Conservation (phyloP, 1,140 invertebrate species). For the Penaeus vannamei region DNA sequence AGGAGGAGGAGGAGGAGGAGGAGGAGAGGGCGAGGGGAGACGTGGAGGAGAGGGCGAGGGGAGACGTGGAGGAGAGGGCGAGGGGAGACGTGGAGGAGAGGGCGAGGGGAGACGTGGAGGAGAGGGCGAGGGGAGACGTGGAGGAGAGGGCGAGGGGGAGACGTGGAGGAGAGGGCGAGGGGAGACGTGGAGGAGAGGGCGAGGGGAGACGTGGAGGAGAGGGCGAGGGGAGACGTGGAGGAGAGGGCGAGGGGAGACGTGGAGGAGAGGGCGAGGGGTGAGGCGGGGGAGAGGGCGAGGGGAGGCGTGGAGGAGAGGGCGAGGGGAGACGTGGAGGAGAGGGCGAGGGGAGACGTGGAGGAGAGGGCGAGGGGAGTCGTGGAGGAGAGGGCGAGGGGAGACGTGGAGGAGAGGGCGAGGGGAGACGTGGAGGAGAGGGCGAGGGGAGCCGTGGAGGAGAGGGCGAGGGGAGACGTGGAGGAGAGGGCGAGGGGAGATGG, state of each 20-base stretch:
- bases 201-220: background rate
- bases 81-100: background rate
- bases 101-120: background rate
- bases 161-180: background rate
- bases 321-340: background rate
- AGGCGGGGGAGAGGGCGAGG: background rate
- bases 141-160: conserved; percentile 23
- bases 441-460: background rate
- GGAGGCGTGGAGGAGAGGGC: too few relatives aligned
- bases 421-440: background rate
- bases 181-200: background rate
- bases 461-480: background rate
- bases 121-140: background rate
- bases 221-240: background rate
- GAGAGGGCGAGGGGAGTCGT: background rate
- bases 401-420: background rate
- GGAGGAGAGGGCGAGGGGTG: background rate
- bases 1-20: background rate
- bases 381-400: background rate
- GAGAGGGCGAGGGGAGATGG: background rate
- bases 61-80: conserved; percentile 2
- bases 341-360: background rate
- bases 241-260: background rate
- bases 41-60: background rate
- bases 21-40: background rate